A percentile compares a stretch with the other conserved stretches of the same genome.
Evolutionary conservation across 2,113 vertebrate species (phyloP).

Genomic region (Proterorhinus semilunaris): DNA sequence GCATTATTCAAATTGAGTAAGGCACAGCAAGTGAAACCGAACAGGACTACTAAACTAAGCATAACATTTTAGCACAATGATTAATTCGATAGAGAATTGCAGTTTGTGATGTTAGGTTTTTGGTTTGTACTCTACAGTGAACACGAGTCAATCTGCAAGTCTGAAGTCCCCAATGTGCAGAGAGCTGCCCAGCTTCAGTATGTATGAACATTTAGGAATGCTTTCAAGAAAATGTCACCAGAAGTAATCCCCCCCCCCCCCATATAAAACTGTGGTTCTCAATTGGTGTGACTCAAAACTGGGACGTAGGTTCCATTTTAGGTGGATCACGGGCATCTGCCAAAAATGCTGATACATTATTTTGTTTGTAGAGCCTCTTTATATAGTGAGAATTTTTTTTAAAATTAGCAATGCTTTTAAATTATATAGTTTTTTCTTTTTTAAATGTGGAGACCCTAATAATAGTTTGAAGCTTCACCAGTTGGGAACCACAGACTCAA

Average conservation of each 20-base stretch:
- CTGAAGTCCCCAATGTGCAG: constrained; percentile 23
- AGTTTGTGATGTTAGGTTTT: constrained; percentile 35
- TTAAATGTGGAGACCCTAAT: too few species aligned
- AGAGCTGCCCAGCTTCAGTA: background rate
- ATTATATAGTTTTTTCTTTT: too few species aligned
- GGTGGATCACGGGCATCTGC: too few species aligned
- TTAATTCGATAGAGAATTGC: constrained; percentile 2
- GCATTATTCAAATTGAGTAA: constrained; percentile 75
- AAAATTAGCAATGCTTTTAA: too few species aligned
- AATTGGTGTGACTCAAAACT: too few species aligned
- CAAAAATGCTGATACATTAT: too few species aligned
- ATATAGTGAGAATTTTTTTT: too few species aligned
- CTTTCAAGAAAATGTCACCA: constrained; percentile 10
- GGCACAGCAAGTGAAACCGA: constrained; percentile 78
- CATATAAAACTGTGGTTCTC: constrained; percentile 8
- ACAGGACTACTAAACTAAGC: constrained; percentile 46
- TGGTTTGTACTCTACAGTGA: constrained; percentile 50
- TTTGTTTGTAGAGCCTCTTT: too few species aligned
- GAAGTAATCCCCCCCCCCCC: background rate
- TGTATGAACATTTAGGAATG: background rate
- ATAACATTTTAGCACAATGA: constrained; percentile 25
- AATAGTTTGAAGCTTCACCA: too few species aligned
- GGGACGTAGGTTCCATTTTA: too few species aligned
- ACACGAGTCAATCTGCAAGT: constrained; percentile 37
- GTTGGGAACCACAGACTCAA: background rate